Base-by-base conservation (phyloP, 2,113 vertebrate species). In the Athene noctua region DNA sequence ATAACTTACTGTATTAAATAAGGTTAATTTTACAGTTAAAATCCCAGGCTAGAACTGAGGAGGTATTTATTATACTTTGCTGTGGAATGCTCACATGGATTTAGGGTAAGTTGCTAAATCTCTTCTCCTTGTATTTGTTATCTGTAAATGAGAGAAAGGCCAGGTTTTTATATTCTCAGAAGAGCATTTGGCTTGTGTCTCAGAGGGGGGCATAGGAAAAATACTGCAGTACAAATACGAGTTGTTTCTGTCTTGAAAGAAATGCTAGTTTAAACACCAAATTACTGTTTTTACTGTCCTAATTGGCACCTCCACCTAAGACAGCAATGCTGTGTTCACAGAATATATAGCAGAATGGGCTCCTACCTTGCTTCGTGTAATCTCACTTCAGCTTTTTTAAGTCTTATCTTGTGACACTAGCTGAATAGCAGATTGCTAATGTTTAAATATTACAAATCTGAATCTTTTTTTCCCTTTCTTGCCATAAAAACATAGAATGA, bases 1-100 rank as follows among this genome's bases (percentile, higher is more conserved):
- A 88, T 95, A 88, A 70, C 67, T 81, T 74, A 65, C 17, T 86
- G 46, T 90, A 94, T 92, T 90, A 90, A 90, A 82, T 70, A 66
- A 82, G 58, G 84, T 92, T 96, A 88, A 93, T 95, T 92, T 90
- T 90, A 27, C 63, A 86, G 85, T 80, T 96, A 86, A 95, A 94
- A 93, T 63, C 71, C 75, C 5, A 11, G 54, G 46, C 66, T 92
- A 73, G 62, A 88, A 83, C 17, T 86, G 36, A 15, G 67, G 46
- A 92, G 34, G 13, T 74, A 27, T 29, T n/a, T 88, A 40, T 40
- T 40, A 40, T 40, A 68, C 66, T 83, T 86, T n/a, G 7, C 70
- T 65, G 20, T 85, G 62, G n/a, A 80, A 87, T 57, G 46, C 79
- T 96, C 49, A 32, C 25, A 42, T 81, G 81, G 49, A 49, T 91